A percentile compares a stretch with the other conserved stretches of the same genome.
phyloP scores from a whole-genome alignment of 2,113 vertebrate species.

The Poecilia latipinna region DNA sequence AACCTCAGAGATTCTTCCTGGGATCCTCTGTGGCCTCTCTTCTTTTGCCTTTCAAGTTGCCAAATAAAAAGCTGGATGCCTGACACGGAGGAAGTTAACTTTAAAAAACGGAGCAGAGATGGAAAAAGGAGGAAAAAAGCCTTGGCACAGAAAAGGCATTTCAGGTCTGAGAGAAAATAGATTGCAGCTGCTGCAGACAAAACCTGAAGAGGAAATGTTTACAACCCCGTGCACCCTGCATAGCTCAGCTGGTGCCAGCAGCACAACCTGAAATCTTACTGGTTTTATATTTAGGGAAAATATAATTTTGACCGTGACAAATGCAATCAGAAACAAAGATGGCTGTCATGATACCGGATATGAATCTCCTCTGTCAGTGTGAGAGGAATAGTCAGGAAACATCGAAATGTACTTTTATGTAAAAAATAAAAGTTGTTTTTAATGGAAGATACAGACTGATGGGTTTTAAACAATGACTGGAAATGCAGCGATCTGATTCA shows the following conservation, averaged over 20 bases:
- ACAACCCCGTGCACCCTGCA: constrained; percentile 61
- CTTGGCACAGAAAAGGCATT: constrained; percentile 59
- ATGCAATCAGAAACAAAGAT: not conserved
- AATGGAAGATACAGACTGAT: not conserved
- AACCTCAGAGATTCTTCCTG: constrained; percentile 18
- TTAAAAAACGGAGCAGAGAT: constrained; percentile 8
- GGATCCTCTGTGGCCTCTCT: constrained; percentile 26
- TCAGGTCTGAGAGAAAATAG: constrained; percentile 63
- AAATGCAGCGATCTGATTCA: not conserved
- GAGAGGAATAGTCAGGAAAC: not conserved
- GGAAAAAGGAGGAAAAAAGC: constrained; percentile 1
- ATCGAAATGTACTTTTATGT: not conserved
- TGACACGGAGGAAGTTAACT: not conserved
- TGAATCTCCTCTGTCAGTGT: not conserved
- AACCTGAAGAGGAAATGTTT: constrained; percentile 64
- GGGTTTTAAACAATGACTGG: constrained; percentile 10
- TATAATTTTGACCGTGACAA: not conserved
- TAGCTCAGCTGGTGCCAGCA: constrained; percentile 47
- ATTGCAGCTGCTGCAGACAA: constrained; percentile 65
- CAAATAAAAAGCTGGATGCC: constrained; percentile 35
- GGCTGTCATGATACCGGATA: constrained; percentile 12
- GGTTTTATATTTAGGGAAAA: constrained; percentile 9
- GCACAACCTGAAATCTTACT: constrained; percentile 3
- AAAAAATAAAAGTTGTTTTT: not conserved
- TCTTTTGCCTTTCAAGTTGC: constrained; percentile 22